A percentile compares a stretch with the other conserved stretches of the same genome.
Evolutionary conservation across 2,113 vertebrate species (phyloP).

Genomic region (Protomyctophum bolini): DNA sequence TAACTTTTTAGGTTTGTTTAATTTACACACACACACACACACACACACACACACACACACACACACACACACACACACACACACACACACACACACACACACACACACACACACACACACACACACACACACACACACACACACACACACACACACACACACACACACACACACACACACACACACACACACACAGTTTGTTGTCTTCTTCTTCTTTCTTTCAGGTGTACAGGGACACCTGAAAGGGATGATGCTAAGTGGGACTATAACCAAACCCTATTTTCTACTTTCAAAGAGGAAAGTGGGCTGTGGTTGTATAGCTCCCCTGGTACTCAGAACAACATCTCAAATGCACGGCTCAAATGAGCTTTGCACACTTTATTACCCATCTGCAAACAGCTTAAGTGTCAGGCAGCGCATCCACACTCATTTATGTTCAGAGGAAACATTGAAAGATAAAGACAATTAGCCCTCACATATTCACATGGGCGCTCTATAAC

Average conservation of each 20-base stretch:
- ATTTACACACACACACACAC: no score
- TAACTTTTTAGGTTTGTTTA: no score
- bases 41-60: no score
- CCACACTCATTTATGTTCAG: conserved; percentile 59
- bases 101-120: no score
- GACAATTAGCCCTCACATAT: conserved; percentile 52
- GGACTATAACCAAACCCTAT: conserved; percentile 54
- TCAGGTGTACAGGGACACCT: conserved; percentile 46
- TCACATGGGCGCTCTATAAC: conserved; percentile 36
- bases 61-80: no score
- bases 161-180: no score
- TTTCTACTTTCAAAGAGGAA: conserved; percentile 56
- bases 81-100: no score
- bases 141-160: no score
- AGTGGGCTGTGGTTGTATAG: conserved; percentile 64
- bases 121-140: no score
- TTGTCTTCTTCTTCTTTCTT: conserved; percentile 18
- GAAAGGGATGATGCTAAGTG: conserved; percentile 24
- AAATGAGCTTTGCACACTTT: conserved; percentile 70
- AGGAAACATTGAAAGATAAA: conserved; percentile 46
- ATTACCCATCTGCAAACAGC: conserved; percentile 73
- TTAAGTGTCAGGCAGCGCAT: conserved; percentile 66
- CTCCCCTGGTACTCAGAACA: conserved; percentile 59
- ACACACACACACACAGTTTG: no score
- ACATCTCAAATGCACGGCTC: conserved; percentile 71